Evolutionary conservation across 2,797 vertebrate genomes (phyloP).

Genomic region (Fratercula arctica): DNA sequence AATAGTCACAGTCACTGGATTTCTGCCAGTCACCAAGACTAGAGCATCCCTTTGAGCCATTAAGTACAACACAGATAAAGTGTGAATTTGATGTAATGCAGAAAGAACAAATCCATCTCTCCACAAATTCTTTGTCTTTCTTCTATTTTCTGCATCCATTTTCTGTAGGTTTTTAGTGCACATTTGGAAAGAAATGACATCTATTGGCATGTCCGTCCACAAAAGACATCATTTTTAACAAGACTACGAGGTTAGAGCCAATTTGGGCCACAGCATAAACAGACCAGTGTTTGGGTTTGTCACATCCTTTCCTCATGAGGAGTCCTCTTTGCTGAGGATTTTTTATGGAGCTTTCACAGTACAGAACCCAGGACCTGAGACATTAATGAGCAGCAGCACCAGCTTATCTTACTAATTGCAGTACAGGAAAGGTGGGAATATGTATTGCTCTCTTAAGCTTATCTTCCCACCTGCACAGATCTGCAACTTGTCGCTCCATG

Average conservation of each 20-base stretch:
- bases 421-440: neutral
- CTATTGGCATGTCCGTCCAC: neutral
- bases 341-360: neutral
- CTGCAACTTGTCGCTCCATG: fast-evolving
- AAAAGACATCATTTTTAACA: neutral
- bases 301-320: neutral
- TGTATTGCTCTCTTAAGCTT: neutral
- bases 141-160: neutral
- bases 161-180: neutral
- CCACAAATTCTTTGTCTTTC: neutral
- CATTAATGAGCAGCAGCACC: neutral
- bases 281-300: neutral
- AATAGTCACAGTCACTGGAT: neutral
- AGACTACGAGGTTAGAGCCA: neutral
- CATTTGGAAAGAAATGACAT: neutral
- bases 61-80: neutral
- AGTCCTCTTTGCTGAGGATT: neutral
- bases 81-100: neutral
- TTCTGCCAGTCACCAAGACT: neutral
- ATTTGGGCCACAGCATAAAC: neutral
- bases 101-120: neutral
- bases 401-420: neutral
- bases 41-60: neutral
- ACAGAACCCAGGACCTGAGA: neutral
- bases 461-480: neutral